These are phyloP conservation scores for Shinisaurus crocodilurus DNA, from an alignment of 2,113 vertebrate species.

Conservation along the genomic window DNA sequence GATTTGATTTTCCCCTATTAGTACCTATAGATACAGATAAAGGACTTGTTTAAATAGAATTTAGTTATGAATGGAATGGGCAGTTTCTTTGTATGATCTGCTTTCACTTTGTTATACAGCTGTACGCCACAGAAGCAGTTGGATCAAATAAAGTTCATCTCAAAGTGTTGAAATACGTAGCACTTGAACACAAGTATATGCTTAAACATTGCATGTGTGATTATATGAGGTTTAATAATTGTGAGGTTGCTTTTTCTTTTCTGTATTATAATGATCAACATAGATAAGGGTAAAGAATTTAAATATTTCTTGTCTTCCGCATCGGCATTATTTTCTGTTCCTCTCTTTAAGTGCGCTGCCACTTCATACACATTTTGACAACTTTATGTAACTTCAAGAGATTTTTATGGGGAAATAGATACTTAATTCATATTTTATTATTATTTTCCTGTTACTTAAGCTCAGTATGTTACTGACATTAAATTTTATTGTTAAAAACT, in stretches of 20 bases:
- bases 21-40: not conserved
- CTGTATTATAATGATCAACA: not conserved
- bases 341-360: constrained; percentile 57
- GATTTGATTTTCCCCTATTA: not conserved
- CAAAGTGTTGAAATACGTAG: not conserved
- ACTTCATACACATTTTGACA: constrained; percentile 39
- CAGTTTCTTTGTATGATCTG: not conserved
- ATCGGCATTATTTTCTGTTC: constrained; percentile 44
- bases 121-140: not conserved
- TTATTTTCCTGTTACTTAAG: not conserved
- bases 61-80: not conserved
- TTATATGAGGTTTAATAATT: not conserved
- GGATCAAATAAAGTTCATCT: not conserved
- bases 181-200: not conserved
- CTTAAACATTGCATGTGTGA: not conserved
- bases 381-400: constrained; percentile 1
- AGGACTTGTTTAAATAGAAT: not conserved
- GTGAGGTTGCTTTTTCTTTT: not conserved
- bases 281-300: not conserved
- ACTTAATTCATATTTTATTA: not conserved
- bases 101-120: not conserved
- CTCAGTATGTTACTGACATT: not conserved
- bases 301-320: not conserved
- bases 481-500: too few relatives aligned
- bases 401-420: constrained; percentile 17